These are phyloP conservation scores for Trialeurodes vaporariorum DNA, from an alignment of 1,140 invertebrate genomes.

Conservation along the genomic window DNA sequence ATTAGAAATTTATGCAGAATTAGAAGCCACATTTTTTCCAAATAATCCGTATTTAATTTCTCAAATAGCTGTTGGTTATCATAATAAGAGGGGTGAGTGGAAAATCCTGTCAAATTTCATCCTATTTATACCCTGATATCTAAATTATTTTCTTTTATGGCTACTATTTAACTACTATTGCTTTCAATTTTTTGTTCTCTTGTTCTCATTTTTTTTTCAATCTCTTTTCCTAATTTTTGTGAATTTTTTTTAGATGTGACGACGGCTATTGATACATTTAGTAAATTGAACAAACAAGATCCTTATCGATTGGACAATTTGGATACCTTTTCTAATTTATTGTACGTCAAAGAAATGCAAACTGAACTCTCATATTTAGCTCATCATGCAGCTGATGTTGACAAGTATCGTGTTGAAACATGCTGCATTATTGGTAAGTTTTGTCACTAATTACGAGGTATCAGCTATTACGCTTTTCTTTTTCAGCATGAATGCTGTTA, in stretches of 20 bases:
- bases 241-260: conserved; percentile 62
- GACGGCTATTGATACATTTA: conserved; percentile 73
- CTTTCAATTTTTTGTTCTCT: too few relatives aligned
- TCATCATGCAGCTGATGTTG: conserved; percentile 82
- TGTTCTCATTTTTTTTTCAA: too few relatives aligned
- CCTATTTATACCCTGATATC: too few relatives aligned
- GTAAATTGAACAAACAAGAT: conserved; percentile 68
- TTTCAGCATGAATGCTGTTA: too few relatives aligned
- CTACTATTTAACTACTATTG: too few relatives aligned
- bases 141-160: too few relatives aligned
- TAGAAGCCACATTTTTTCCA: conserved; percentile 68
- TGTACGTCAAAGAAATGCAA: conserved; percentile 88
- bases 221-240: conserved; percentile 9
- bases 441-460: too few relatives aligned
- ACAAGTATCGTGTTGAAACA: conserved; percentile 95
- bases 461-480: too few relatives aligned
- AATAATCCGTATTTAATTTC: conserved; percentile 82
- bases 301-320: conserved; percentile 89
- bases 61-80: conserved; percentile 82
- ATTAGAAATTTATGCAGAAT: conserved; percentile 61
- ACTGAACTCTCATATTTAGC: conserved; percentile 88
- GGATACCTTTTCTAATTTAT: conserved; percentile 92
- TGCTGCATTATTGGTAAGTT: conserved; percentile 96
- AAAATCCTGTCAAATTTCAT: conserved; percentile 4
- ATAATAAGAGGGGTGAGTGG: conserved; percentile 81